Evolutionary conservation across 2,113 vertebrate genomes (phyloP).

Genomic region (Australoheros scitulus): DNA sequence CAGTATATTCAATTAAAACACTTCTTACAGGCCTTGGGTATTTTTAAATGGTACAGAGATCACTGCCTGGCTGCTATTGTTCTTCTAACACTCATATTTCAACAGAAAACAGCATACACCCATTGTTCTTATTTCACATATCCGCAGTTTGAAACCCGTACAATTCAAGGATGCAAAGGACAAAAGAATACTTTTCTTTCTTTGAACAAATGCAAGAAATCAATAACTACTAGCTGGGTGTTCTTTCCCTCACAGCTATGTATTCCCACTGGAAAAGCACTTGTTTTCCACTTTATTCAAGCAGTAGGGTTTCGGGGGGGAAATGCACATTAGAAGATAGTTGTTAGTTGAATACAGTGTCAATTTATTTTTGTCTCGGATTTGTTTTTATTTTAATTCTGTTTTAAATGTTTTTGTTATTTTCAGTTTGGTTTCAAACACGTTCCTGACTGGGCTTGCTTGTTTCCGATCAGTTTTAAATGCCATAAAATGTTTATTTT

Average conservation of each 20-base stretch:
- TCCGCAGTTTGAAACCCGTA: neutral
- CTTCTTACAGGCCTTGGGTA: neutral
- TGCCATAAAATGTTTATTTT: too few species aligned
- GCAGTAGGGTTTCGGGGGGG: neutral
- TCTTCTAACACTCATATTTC: neutral
- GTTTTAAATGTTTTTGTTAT: too few species aligned
- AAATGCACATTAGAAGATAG: neutral
- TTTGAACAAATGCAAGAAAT: slow-evolving; percentile 24
- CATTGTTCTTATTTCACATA: accelerated
- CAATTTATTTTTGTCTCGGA: neutral
- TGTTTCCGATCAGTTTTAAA: too few species aligned
- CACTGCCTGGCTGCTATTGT: neutral
- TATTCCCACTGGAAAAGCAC: slow-evolving; percentile 4
- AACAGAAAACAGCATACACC: neutral
- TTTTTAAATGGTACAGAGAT: neutral
- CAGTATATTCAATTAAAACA: neutral
- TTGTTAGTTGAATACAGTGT: neutral
- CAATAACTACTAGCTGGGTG: slow-evolving; percentile 12
- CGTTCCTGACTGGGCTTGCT: too few species aligned
- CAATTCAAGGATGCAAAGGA: slow-evolving; percentile 24
- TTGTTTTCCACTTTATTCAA: neutral
- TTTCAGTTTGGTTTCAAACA: too few species aligned
- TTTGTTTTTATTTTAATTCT: too few species aligned
- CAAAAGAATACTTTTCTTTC: neutral
- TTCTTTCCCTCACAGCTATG: slow-evolving; percentile 17